Conservation (phyloP, 2,888 invertebrate species). For the Papilio protenor region DNA sequence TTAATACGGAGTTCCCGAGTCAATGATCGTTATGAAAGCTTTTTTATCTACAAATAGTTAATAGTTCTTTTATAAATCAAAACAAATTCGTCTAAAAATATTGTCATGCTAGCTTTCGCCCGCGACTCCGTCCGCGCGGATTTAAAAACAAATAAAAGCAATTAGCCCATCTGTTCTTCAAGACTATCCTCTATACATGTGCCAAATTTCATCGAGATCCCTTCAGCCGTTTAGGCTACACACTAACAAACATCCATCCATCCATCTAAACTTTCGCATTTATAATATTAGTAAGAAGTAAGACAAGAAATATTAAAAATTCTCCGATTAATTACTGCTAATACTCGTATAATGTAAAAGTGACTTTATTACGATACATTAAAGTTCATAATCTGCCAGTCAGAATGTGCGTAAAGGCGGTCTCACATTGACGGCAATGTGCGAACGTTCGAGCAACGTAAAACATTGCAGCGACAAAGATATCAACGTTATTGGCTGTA, state of each 20-base stretch:
- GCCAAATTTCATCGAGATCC: no score
- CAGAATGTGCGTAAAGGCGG: conserved; percentile 15
- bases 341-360: not conserved
- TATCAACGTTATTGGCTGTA: conserved; percentile 67
- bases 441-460: conserved; percentile 42
- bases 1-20: not conserved
- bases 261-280: no score
- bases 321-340: not conserved
- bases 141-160: no score
- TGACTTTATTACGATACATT: not conserved
- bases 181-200: no score
- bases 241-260: no score
- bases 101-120: no score
- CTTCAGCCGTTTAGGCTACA: no score
- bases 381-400: not conserved
- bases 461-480: conserved; percentile 62
- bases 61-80: no score
- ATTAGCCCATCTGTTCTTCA: no score
- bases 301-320: not conserved
- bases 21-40: no score
- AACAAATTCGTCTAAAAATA: not conserved
- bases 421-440: conserved; percentile 15
- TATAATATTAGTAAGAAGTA: not conserved
- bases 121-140: no score
- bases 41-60: no score